Evolutionary conservation across 2,888 invertebrate genomes (phyloP).

Genomic region (Eulithis prunata): DNA sequence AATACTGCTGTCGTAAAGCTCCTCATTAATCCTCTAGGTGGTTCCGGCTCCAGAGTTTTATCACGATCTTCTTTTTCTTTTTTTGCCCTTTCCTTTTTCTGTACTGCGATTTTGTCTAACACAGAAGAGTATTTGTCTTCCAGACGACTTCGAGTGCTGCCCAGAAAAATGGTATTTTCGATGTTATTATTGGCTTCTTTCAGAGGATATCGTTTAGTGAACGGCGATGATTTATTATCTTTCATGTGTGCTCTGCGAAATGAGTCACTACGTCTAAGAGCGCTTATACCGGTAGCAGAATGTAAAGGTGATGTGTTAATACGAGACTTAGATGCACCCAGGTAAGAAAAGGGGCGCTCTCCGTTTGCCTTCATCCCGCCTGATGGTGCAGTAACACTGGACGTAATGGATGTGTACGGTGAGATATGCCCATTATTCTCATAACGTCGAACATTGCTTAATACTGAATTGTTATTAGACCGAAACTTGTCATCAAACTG

Average conservation of each 20-base stretch:
- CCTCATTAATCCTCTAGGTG: slow-evolving; percentile 83
- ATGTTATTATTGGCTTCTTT: slow-evolving; percentile 79
- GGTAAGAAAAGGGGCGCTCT: slow-evolving; percentile 74
- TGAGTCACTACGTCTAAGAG: slow-evolving; percentile 76
- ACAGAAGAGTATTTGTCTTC: slow-evolving; percentile 92
- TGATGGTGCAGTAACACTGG: slow-evolving; percentile 53
- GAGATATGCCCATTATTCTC: slow-evolving; percentile 75
- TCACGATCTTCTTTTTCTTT: slow-evolving; percentile 85
- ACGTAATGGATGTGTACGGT: slow-evolving; percentile 68
- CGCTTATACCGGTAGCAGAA: slow-evolving; percentile 68
- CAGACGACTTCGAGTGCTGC: slow-evolving; percentile 87
- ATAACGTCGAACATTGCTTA: slow-evolving; percentile 73
- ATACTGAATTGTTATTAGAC: slow-evolving; percentile 65
- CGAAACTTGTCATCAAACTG: slow-evolving; percentile 76
- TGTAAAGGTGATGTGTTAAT: slow-evolving; percentile 74
- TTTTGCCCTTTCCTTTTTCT: slow-evolving; percentile 82
- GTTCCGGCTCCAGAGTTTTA: slow-evolving; percentile 88
- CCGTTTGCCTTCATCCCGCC: slow-evolving; percentile 68
- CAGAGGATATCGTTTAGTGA: slow-evolving; percentile 74
- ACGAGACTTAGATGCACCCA: slow-evolving; percentile 66
- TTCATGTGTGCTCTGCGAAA: slow-evolving; percentile 75
- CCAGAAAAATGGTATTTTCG: slow-evolving; percentile 71
- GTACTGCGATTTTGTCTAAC: slow-evolving; percentile 87
- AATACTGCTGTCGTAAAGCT: slow-evolving; percentile 90
- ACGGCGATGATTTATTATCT: slow-evolving; percentile 76